phyloP scores from a whole-genome alignment of 2,888 invertebrate genomes.

The Limenitis camilla region DNA sequence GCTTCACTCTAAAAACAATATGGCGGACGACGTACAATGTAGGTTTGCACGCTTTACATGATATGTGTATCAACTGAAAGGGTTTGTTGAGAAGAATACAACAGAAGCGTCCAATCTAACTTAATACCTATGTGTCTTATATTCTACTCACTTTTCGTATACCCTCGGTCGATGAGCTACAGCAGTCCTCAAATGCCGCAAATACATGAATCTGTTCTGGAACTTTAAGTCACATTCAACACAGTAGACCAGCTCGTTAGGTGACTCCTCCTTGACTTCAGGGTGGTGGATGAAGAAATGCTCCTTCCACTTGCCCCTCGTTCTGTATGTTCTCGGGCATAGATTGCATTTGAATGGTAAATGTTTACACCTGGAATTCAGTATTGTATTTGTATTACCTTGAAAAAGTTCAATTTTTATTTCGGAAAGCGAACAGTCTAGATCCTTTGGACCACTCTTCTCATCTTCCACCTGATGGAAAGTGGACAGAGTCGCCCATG shows the following conservation, averaged over 20 bases:
- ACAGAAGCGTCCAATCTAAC: too few species aligned
- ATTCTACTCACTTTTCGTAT: conserved; percentile 34
- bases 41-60: too few species aligned
- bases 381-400: conserved; percentile 1
- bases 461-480: too few species aligned
- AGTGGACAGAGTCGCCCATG: too few species aligned
- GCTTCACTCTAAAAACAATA: too few species aligned
- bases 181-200: conserved; percentile 40
- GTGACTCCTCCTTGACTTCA: conserved; percentile 21
- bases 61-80: too few species aligned
- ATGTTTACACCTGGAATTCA: conserved; percentile 34
- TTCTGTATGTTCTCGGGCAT: conserved; percentile 30
- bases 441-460: too few species aligned
- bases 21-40: too few species aligned
- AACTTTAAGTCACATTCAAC: conserved; percentile 54
- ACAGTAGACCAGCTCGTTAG: conserved; percentile 43
- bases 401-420: too few species aligned
- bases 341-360: conserved; percentile 31
- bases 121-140: too few species aligned
- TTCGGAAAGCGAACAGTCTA: too few species aligned
- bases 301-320: conserved; percentile 25
- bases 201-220: conserved; percentile 37
- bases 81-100: not conserved
- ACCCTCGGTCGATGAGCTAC: conserved; percentile 36
- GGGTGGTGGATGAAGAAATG: conserved; percentile 32